Evolutionary conservation across 2,113 vertebrate genomes (phyloP).

Genomic region (Saccopteryx bilineata): DNA sequence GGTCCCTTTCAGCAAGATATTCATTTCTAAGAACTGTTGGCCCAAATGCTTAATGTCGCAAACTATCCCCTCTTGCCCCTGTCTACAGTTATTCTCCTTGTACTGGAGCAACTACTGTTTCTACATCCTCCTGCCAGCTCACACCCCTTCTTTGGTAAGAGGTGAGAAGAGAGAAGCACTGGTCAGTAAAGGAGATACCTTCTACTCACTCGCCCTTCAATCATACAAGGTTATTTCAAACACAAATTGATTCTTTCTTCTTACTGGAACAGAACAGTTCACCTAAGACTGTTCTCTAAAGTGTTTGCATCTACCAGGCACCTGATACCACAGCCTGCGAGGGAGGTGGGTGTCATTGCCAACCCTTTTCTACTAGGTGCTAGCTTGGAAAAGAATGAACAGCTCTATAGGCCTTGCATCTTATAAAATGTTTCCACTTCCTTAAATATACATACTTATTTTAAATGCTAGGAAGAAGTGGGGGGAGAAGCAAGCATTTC

Average conservation of each 20-base stretch:
- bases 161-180: not conserved
- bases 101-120: not conserved
- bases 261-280: not conserved
- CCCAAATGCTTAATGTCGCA: not conserved
- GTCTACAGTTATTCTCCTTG: not conserved
- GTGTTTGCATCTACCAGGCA: not conserved
- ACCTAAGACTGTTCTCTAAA: not conserved
- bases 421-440: constrained; percentile 6
- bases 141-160: not conserved
- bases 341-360: not conserved
- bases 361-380: not conserved
- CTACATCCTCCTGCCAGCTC: not conserved
- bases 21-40: not conserved
- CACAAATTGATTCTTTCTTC: not conserved
- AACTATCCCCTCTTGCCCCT: not conserved
- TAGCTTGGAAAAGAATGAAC: not conserved
- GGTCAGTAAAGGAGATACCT: not conserved
- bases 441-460: not conserved
- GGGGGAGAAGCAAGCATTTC: not conserved
- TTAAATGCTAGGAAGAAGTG: not conserved
- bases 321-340: not conserved
- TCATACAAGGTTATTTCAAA: not conserved
- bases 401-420: not conserved
- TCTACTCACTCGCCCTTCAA: not conserved
- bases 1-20: not conserved